Evolutionary conservation across 2,888 invertebrate species (phyloP).

Genomic region (Chrysina gloriosa): DNA sequence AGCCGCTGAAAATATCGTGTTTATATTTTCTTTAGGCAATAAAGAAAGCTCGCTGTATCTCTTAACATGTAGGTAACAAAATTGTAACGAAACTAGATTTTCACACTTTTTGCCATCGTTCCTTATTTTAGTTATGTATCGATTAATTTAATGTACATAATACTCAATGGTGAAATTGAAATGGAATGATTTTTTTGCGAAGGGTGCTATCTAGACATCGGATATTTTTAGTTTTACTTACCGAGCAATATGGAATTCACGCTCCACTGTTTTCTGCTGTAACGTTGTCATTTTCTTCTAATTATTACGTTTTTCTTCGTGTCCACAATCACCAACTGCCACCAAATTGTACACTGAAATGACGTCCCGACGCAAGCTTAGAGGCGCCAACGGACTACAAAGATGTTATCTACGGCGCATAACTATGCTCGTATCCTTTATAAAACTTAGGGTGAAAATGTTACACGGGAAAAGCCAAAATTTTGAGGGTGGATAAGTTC

Average conservation of each 20-base stretch:
- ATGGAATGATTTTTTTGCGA: too few relatives aligned
- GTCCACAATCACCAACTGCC: slow-evolving; percentile 2
- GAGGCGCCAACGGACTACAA: slow-evolving; percentile 23
- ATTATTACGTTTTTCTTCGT: not conserved
- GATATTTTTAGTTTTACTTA: slow-evolving; percentile 37
- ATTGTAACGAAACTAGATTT: too few relatives aligned
- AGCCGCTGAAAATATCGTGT: not conserved
- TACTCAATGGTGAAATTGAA: not conserved
- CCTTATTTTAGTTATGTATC: slow-evolving; percentile 6
- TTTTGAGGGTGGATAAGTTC: slow-evolving; percentile 18
- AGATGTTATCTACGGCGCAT: slow-evolving; percentile 36
- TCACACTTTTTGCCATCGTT: not conserved
- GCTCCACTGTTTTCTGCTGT: slow-evolving; percentile 49
- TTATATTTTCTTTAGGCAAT: not conserved
- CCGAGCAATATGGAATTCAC: slow-evolving; percentile 54
- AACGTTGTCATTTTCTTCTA: slow-evolving; percentile 26
- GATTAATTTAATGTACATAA: slow-evolving; percentile 18
- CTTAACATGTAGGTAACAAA: too few relatives aligned
- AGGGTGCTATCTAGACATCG: too few relatives aligned
- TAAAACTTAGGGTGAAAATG: slow-evolving; percentile 19
- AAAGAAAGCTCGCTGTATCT: too few relatives aligned
- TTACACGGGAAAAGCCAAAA: not conserved
- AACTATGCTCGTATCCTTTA: slow-evolving; percentile 25
- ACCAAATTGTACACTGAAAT: slow-evolving; percentile 38
- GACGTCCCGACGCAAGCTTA: slow-evolving; percentile 47